Evolutionary conservation across 1,140 invertebrate species (phyloP).

Genomic region (Euborellia annulipes): DNA sequence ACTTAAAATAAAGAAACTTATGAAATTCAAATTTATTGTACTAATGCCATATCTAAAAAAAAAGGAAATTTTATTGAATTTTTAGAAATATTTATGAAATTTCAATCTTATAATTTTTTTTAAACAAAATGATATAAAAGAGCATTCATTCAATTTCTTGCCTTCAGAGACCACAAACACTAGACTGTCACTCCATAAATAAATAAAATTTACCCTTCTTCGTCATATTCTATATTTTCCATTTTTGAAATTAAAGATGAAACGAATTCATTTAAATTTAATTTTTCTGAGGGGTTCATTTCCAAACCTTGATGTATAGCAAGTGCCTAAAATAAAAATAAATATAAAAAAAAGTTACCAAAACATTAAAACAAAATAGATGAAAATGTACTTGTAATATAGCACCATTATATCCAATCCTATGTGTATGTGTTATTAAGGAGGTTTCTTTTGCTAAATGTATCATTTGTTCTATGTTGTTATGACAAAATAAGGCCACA

Average conservation of each 20-base stretch:
- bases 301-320: slow-evolving; percentile 38
- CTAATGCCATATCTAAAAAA: no score
- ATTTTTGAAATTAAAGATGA: slow-evolving; percentile 40
- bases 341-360: background rate
- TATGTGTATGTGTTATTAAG: slow-evolving; percentile 51
- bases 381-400: slow-evolving; percentile 37
- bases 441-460: slow-evolving; percentile 33
- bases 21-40: no score
- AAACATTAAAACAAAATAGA: slow-evolving; percentile 4
- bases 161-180: no score
- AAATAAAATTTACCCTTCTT: slow-evolving; percentile 29
- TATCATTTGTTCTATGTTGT: slow-evolving; percentile 33
- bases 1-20: no score
- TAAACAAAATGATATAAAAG: no score
- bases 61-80: no score
- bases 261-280: slow-evolving; percentile 34
- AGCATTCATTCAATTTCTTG: no score
- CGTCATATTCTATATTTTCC: slow-evolving; percentile 36
- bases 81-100: no score
- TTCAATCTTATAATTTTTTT: no score
- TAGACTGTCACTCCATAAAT: no score
- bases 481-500: slow-evolving; percentile 43
- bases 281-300: slow-evolving; percentile 26
- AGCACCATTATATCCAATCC: slow-evolving; percentile 47
- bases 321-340: slow-evolving; percentile 27